A percentile compares a stretch with the other conserved stretches of the same genome.
phyloP scores from a whole-genome alignment of 2,113 vertebrate species.

The Lampris incognitus region DNA sequence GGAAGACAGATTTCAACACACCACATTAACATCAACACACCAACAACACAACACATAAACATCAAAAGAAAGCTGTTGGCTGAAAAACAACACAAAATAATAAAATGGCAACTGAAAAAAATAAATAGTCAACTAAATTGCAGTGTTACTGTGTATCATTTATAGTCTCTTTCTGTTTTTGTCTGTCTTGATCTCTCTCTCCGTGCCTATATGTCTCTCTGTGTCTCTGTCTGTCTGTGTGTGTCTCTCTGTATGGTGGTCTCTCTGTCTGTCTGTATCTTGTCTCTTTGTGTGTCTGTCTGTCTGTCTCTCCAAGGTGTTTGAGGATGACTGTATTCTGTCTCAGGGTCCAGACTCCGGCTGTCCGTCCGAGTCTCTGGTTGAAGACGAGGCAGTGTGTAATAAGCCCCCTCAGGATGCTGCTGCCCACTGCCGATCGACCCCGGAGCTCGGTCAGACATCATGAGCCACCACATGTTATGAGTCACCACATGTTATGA shows the following conservation, averaged over 20 bases:
- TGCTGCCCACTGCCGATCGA: neutral
- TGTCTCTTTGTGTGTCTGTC: neutral
- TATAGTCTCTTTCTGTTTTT: too few relatives aligned
- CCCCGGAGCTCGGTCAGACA: conserved; percentile 24
- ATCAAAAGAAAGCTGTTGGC: too few relatives aligned
- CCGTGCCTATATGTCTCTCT: neutral
- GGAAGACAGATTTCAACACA: too few relatives aligned
- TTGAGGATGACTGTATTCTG: conserved; percentile 80
- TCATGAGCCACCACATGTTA: neutral
- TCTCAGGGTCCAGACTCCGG: conserved; percentile 73
- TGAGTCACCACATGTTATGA: too few relatives aligned
- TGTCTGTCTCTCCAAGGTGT: conserved; percentile 73
- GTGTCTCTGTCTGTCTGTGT: too few relatives aligned
- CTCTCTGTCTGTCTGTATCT: neutral
- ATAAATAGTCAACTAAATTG: too few relatives aligned
- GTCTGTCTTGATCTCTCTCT: neutral
- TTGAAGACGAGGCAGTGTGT: conserved; percentile 64
- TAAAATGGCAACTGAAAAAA: too few relatives aligned
- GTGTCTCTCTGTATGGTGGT: neutral
- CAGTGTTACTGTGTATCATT: too few relatives aligned
- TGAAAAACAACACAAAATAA: too few relatives aligned
- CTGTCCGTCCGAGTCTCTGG: conserved; percentile 76
- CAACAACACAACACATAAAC: too few relatives aligned
- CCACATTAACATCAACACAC: too few relatives aligned
- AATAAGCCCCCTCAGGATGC: conserved; percentile 37